Evolutionary conservation across 2,113 vertebrate species (phyloP).

Genomic region (Eolophus roseicapilla): DNA sequence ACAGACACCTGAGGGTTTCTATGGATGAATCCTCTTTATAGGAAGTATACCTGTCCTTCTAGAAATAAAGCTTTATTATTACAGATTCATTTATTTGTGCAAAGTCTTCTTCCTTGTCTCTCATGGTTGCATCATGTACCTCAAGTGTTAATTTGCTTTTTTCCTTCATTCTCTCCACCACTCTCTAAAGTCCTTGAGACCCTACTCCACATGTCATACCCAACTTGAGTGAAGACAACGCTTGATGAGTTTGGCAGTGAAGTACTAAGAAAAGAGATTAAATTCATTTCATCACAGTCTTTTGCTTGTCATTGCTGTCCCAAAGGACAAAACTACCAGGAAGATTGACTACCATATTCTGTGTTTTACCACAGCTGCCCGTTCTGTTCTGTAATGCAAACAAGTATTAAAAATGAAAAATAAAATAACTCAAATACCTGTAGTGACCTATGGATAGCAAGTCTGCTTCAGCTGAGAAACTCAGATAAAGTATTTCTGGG

Average conservation of each 20-base stretch:
- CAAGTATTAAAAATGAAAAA: neutral
- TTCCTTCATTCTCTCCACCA: neutral
- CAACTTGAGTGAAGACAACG: neutral
- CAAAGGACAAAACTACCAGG: neutral
- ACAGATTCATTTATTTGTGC: neutral
- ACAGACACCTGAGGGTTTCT: neutral
- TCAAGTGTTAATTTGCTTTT: neutral
- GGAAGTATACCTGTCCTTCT: fast-evolving
- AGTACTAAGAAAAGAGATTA: neutral
- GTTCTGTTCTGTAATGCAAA: neutral
- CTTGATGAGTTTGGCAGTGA: neutral
- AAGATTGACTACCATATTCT: neutral
- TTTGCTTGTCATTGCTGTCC: neutral
- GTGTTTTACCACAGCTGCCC: neutral
- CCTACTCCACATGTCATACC: neutral
- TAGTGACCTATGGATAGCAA: neutral
- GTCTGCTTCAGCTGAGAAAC: neutral
- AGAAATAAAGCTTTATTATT: neutral
- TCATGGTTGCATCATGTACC: neutral
- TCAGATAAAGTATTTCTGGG: neutral
- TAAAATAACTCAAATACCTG: neutral
- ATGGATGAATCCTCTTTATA: neutral
- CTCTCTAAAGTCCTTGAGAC: neutral
- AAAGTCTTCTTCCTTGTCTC: neutral
- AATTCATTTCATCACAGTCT: neutral